A percentile compares a stretch with the other conserved stretches of the same genome.
Evolutionary conservation across 2,113 vertebrate genomes (phyloP).

Genomic region (Tyrannus savana): DNA sequence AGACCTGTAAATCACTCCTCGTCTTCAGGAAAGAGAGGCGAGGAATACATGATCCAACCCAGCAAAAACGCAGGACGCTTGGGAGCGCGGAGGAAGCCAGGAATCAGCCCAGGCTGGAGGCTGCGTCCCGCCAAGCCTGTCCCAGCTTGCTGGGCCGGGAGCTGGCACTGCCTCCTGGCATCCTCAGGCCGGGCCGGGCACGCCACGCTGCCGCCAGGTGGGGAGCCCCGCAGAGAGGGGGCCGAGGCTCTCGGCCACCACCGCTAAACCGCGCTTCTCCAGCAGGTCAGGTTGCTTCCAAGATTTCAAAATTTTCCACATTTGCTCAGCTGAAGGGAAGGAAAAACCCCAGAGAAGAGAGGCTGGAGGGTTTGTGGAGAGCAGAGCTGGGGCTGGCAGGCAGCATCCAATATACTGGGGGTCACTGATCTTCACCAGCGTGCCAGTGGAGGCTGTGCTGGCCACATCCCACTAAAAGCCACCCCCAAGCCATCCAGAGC

Average conservation of each 20-base stretch:
- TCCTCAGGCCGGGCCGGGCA: background rate
- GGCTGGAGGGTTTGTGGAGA: background rate
- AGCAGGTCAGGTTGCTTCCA: conserved; percentile 6
- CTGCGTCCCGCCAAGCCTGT: background rate
- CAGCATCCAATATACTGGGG: background rate
- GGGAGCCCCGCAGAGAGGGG: background rate
- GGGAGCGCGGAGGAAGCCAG: background rate
- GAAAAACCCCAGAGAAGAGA: background rate
- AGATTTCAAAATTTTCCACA: conserved; percentile 1
- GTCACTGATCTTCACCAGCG: background rate
- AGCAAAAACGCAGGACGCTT: background rate
- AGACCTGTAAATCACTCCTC: conserved; percentile 61
- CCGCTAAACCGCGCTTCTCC: background rate
- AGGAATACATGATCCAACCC: conserved; percentile 53
- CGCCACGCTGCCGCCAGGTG: rapidly evolving
- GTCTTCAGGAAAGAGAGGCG: background rate
- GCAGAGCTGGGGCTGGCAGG: background rate
- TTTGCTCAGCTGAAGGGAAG: background rate
- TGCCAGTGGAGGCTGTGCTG: background rate
- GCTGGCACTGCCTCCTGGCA: background rate
- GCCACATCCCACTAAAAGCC: background rate
- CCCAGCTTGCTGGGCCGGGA: background rate
- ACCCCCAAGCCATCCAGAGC: background rate
- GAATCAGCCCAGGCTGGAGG: background rate
- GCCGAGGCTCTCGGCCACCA: rapidly evolving